phyloP scores from a whole-genome alignment of 2,888 invertebrate species.

The Caenorhabditis doughertyi region DNA sequence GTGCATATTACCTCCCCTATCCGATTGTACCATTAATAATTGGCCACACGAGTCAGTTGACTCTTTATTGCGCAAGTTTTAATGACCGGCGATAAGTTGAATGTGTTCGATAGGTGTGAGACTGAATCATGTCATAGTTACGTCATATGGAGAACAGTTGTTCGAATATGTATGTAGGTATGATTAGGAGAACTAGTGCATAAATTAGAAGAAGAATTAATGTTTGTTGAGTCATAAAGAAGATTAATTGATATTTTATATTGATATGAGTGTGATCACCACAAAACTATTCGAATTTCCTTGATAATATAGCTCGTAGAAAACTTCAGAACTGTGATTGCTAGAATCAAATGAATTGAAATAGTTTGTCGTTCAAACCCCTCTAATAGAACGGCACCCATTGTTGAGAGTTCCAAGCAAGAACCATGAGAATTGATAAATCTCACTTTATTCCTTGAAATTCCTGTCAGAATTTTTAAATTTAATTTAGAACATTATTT shows the following conservation, averaged over 20 bases:
- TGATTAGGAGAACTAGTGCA: slow-evolving; percentile 29
- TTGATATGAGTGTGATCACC: not conserved
- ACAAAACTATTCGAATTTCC: too few relatives aligned
- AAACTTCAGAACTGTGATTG: too few relatives aligned
- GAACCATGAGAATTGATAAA: too few relatives aligned
- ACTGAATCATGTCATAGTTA: not conserved
- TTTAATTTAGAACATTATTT: too few relatives aligned
- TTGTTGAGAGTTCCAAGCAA: too few relatives aligned
- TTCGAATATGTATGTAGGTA: slow-evolving; percentile 1
- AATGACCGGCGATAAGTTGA: slow-evolving; percentile 6
- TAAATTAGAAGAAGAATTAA: slow-evolving; percentile 2
- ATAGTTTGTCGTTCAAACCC: too few relatives aligned
- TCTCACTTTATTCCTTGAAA: too few relatives aligned
- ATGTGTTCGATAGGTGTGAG: slow-evolving; percentile 43
- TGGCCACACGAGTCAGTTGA: slow-evolving; percentile 47
- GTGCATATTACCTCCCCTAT: slow-evolving; percentile 5
- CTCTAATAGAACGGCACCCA: too few relatives aligned
- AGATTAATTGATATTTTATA: not conserved
- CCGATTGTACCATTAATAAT: slow-evolving; percentile 48
- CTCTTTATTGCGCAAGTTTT: slow-evolving; percentile 45
- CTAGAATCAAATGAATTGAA: too few relatives aligned
- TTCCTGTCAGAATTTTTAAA: too few relatives aligned
- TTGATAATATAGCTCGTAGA: too few relatives aligned
- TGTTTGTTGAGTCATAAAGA: slow-evolving; percentile 47
- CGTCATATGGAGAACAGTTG: slow-evolving; percentile 35